Evolutionary conservation across 1,140 invertebrate species (phyloP), one percentile per base, ranked within the genome.

Genomic region (Leptopilina clavipes): DNA sequence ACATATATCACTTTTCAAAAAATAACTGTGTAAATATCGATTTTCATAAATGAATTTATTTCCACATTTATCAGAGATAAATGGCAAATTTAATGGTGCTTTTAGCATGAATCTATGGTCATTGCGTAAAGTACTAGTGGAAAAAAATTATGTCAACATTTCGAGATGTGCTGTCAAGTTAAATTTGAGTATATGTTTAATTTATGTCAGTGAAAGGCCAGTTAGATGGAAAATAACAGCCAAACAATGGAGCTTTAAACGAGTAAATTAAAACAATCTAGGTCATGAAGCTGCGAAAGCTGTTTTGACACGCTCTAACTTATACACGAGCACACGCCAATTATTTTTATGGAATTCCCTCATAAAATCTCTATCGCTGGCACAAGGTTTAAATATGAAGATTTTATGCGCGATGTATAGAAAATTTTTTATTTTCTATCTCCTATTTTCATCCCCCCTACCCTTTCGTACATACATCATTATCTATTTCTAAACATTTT

Each of bases 301-400:
- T 19, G 19, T 59, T 59, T 22, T 59, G 54, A 59, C 54, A 22
- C 7, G 19, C 54, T 59, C 54, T 9, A 59, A 17, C 54, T 59
- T 59, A 65, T 65, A 31, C 25, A 59, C 52, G 52, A 22, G 22
- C 6, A 31, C 25, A 10, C 18, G 37, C 22, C 78, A 79, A 79
- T 79, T 79, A 79, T 79, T 76, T 76, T 79, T 79, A 79, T 79
- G 25, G 11, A 79, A 79, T 65, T 70, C 71, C 40, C 71, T 79
- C 56, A 75, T 78, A 75, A 78, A 78, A 72, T 45, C 37, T 18
- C n/a, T 43, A 71, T 71, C 8, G 0, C 14, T n/a, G 17, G 18
- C n/a, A 71, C 31, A 18, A 71, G n/a, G 17, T 71, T 43, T 44
- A 18, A 44, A 43, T 71, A 71, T 71, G 8, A 40, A 71, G 37